A percentile compares a stretch with the other conserved stretches of the same genome.
Evolutionary conservation across 2,888 invertebrate species (phyloP).

Genomic region (Drosophila imparisetae): DNA sequence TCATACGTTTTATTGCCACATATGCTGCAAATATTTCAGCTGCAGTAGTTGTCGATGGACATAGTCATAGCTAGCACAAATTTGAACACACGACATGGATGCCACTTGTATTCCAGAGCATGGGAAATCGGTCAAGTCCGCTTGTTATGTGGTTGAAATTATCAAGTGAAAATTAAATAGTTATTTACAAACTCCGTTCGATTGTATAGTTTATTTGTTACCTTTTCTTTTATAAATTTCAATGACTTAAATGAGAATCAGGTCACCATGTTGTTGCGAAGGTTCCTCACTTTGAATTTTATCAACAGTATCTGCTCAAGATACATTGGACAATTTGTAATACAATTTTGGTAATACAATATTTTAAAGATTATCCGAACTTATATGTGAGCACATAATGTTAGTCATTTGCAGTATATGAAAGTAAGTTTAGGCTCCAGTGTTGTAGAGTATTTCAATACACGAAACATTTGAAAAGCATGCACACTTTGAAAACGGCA

Average conservation of each 20-base stretch:
- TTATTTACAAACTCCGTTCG: not conserved
- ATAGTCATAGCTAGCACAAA: not conserved
- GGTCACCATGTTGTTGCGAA: not conserved
- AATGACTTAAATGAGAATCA: not conserved
- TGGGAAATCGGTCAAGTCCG: not conserved
- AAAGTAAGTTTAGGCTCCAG: not conserved
- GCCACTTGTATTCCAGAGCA: not conserved
- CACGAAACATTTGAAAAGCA: conserved; percentile 5
- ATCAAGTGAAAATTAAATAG: not conserved
- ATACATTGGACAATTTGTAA: not conserved
- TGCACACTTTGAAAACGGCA: conserved; percentile 38
- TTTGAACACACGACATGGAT: not conserved
- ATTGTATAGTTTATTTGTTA: not conserved
- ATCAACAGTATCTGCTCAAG: not conserved
- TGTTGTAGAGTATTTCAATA: conserved; percentile 3
- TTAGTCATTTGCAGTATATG: not conserved
- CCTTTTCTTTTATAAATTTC: not conserved
- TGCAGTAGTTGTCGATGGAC: conserved; percentile 30
- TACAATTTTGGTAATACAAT: not conserved
- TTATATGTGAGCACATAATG: not conserved
- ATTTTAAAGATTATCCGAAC: not conserved
- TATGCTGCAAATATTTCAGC: conserved; percentile 54
- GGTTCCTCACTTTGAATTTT: not conserved
- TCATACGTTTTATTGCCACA: conserved; percentile 68
- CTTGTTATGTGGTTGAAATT: not conserved